A percentile compares a stretch with the other conserved stretches of the same genome.
Evolutionary conservation across 2,113 vertebrate species (phyloP).

Genomic region (Dinomys branickii): DNA sequence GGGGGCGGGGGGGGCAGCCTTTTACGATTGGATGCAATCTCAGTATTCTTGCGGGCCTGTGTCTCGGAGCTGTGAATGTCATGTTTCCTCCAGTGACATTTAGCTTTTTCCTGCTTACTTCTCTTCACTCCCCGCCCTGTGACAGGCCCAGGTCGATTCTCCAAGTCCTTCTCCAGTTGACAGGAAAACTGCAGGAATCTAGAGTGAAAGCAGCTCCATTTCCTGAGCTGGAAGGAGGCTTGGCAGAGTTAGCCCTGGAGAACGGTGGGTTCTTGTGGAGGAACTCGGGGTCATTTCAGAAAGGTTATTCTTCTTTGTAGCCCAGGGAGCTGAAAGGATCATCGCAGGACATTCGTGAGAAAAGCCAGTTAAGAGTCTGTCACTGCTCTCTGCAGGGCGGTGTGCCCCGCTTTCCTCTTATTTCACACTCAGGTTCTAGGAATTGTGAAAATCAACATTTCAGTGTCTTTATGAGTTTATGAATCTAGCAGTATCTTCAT

Average conservation of each 20-base stretch:
- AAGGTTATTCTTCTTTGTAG: background rate
- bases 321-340: background rate
- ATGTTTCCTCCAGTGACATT: background rate
- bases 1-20: background rate
- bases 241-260: background rate
- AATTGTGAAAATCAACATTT: background rate
- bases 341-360: background rate
- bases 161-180: background rate
- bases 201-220: background rate
- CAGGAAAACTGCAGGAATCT: too few species aligned
- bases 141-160: too few species aligned
- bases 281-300: background rate
- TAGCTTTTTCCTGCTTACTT: background rate
- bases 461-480: background rate
- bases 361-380: background rate
- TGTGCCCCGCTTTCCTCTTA: background rate
- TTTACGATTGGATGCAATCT: background rate
- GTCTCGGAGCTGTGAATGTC: background rate
- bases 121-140: accelerated
- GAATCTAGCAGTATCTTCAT: too few species aligned
- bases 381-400: too few species aligned
- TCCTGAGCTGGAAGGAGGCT: too few species aligned
- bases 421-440: background rate
- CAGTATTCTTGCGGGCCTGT: background rate
- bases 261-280: too few species aligned